Conservation (phyloP, 2,888 invertebrate species). For the Pachydiplax longipennis region DNA sequence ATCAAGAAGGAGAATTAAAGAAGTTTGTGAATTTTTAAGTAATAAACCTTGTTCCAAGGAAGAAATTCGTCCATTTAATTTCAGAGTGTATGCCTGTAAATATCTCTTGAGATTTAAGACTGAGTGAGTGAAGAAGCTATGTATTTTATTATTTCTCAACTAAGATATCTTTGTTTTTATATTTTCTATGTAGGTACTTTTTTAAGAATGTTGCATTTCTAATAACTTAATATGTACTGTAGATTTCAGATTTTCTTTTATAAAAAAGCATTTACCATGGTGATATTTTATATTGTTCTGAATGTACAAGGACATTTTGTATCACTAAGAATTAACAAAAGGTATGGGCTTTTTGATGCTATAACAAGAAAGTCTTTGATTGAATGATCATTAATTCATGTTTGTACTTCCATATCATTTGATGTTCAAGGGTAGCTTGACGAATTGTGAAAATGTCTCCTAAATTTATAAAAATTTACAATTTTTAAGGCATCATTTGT, state of each 20-base stretch:
- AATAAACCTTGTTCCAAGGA: not conserved
- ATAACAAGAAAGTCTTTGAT: not conserved
- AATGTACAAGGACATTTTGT: slow-evolving; percentile 3
- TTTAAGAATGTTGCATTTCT: slow-evolving; percentile 31
- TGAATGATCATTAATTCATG: not conserved
- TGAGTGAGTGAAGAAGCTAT: slow-evolving; percentile 31
- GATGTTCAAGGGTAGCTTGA: slow-evolving; percentile 24
- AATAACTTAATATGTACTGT: not conserved
- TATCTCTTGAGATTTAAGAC: slow-evolving; percentile 34
- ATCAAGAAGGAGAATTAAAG: not conserved
- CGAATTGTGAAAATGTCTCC: slow-evolving; percentile 20
- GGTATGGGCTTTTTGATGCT: not conserved
- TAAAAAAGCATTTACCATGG: slow-evolving; percentile 30
- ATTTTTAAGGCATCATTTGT: slow-evolving; percentile 32
- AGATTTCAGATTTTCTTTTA: slow-evolving; percentile 23
- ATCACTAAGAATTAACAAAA: not conserved
- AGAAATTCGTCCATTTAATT: slow-evolving; percentile 31
- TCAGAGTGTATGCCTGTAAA: slow-evolving; percentile 23
- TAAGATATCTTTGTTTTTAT: slow-evolving; percentile 32
- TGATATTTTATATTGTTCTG: slow-evolving; percentile 17
- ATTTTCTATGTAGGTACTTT: slow-evolving; percentile 32
- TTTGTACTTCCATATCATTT: slow-evolving; percentile 12
- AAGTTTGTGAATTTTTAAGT: not conserved
- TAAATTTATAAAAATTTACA: slow-evolving; percentile 27
- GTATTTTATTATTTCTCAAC: slow-evolving; percentile 14